A percentile compares a stretch with the other conserved stretches of the same genome.
Evolutionary conservation across 2,888 invertebrate genomes (phyloP).

Genomic region (Selenia dentaria): DNA sequence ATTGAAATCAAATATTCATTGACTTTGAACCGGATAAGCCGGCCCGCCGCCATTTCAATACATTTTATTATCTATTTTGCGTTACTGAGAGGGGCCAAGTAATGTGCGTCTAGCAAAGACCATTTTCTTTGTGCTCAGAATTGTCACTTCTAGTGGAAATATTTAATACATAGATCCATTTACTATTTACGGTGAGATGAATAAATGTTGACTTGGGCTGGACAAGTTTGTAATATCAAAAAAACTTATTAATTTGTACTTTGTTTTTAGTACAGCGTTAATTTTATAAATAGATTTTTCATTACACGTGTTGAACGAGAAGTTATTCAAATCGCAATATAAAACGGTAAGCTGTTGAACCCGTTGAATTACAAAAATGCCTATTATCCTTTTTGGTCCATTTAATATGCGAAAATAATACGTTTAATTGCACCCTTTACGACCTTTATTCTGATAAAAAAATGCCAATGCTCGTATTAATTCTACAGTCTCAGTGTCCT

Average conservation of each 20-base stretch:
- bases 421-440: conserved; percentile 83
- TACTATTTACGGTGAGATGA: conserved; percentile 12
- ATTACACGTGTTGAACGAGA: conserved; percentile 57
- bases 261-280: conserved; percentile 2
- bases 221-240: background rate
- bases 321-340: conserved; percentile 67
- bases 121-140: conserved; percentile 36
- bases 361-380: conserved; percentile 60
- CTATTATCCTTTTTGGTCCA: conserved; percentile 80
- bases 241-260: background rate
- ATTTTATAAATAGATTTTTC: conserved; percentile 16
- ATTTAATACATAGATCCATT: conserved; percentile 20
- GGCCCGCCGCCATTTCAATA: conserved; percentile 82
- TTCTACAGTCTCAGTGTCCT: too few species aligned
- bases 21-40: conserved; percentile 84
- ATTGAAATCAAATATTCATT: conserved; percentile 85
- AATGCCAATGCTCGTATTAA: conserved; percentile 75
- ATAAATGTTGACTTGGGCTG: conserved; percentile 15
- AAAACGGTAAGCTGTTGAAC: conserved; percentile 72
- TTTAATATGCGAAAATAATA: conserved; percentile 82
- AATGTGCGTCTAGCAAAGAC: conserved; percentile 49
- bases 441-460: conserved; percentile 67
- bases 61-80: conserved; percentile 84
- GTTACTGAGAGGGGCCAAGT: conserved; percentile 53
- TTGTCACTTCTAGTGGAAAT: conserved; percentile 28